These are phyloP conservation scores for Callyntrura guangdongensis DNA, from an alignment of 2,888 invertebrate genomes.

Conservation along the genomic window DNA sequence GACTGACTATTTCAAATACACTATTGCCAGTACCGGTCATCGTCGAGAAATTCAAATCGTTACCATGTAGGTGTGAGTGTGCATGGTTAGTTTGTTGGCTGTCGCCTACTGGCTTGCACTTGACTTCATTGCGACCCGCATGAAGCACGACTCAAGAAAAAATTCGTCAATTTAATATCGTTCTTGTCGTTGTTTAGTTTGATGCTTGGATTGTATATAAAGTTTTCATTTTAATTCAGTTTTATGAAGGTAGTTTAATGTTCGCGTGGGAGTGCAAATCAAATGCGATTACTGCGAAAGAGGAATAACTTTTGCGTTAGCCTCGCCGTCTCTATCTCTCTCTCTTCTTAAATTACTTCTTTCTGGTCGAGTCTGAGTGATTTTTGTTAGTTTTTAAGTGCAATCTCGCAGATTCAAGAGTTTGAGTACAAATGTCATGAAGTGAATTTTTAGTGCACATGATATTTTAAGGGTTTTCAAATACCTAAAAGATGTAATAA, in stretches of 20 bases:
- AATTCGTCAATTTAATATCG: no score
- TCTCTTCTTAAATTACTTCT: no score
- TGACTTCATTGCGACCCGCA: not conserved
- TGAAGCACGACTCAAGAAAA: not conserved
- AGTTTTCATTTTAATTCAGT: not conserved
- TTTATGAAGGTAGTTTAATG: not conserved
- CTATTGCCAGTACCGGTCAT: not conserved
- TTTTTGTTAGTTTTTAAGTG: no score
- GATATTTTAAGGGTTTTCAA: no score
- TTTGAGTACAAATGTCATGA: no score
- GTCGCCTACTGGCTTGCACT: conserved; percentile 43
- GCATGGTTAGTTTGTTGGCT: conserved; percentile 29
- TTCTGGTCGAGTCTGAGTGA: no score
- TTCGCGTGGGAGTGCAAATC: not conserved
- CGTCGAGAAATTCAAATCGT: conserved; percentile 38
- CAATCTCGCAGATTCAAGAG: no score
- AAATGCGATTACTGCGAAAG: no score
- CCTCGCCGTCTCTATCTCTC: no score
- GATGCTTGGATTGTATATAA: not conserved
- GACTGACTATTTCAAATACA: not conserved
- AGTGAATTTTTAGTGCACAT: no score
- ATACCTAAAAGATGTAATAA: no score
- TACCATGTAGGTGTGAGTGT: not conserved
- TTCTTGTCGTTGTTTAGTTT: not conserved
- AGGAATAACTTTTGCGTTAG: no score